Evolutionary conservation across 1,140 invertebrate species (phyloP).

Genomic region (Leptinotarsa defecta): DNA sequence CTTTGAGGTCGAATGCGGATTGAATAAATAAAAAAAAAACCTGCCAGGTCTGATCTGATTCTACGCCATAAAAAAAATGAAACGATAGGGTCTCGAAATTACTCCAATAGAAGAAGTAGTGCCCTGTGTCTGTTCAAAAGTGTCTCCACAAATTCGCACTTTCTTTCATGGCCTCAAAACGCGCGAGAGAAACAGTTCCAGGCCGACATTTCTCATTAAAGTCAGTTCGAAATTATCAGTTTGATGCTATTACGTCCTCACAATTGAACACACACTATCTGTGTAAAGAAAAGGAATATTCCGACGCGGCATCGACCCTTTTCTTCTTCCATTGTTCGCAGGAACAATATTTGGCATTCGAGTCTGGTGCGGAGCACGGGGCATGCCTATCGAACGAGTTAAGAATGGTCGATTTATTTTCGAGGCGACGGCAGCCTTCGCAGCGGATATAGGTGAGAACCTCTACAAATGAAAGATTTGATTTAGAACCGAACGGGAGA

Average conservation of each 20-base stretch:
- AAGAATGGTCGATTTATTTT: conserved; percentile 20
- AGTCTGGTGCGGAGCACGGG: conserved; percentile 24
- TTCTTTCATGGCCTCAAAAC: too few relatives aligned
- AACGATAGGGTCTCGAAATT: too few relatives aligned
- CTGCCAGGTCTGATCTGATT: too few relatives aligned
- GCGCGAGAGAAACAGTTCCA: too few relatives aligned
- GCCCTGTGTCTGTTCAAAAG: too few relatives aligned
- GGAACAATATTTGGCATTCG: conserved; percentile 41
- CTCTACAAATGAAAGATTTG: conserved; percentile 15
- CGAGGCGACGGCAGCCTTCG: conserved; percentile 2
- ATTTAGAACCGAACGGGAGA: conserved; percentile 10
- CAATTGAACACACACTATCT: conserved; percentile 20
- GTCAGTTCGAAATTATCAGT: too few relatives aligned
- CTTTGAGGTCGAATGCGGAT: too few relatives aligned
- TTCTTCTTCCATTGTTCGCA: conserved; percentile 33
- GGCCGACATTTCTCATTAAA: too few relatives aligned
- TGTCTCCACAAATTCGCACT: too few relatives aligned
- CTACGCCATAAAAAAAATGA: too few relatives aligned
- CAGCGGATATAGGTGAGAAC: conserved; percentile 16
- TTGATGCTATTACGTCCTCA: background rate
- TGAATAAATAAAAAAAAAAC: too few relatives aligned
- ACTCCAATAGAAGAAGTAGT: too few relatives aligned
- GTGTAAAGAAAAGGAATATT: conserved; percentile 1
- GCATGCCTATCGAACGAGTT: conserved; percentile 12
- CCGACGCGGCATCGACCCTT: background rate